These are phyloP conservation scores for Alexandromys fortis DNA, from an alignment of 2,113 vertebrate species.

Conservation along the genomic window DNA sequence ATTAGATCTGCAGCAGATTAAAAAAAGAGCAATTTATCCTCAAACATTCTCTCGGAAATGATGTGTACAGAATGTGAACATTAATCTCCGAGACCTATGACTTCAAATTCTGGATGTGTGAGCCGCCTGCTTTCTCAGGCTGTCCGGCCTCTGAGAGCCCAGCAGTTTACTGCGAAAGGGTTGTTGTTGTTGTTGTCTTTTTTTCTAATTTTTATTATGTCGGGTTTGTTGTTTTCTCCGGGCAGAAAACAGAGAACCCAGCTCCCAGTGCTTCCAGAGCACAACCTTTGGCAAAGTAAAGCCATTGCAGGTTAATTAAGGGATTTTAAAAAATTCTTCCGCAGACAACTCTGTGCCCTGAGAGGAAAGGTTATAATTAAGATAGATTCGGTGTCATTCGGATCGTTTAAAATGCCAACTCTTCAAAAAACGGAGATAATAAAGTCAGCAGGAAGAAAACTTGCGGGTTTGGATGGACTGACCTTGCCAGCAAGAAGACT, in stretches of 20 bases:
- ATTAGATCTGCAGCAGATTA: constrained; percentile 11
- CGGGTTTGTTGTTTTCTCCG: background rate
- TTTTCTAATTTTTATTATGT: constrained; percentile 12
- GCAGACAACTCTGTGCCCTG: constrained; percentile 58
- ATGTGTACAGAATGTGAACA: background rate
- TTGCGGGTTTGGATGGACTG: background rate
- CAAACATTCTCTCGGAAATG: constrained; percentile 31
- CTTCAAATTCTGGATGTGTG: background rate
- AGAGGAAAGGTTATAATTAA: constrained; percentile 78
- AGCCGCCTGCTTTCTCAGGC: background rate
- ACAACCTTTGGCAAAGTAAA: constrained; percentile 69
- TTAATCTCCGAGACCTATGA: background rate
- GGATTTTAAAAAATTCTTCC: constrained; percentile 73
- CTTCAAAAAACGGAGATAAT: constrained; percentile 65
- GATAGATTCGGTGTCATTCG: constrained; percentile 64
- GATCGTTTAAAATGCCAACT: constrained; percentile 68
- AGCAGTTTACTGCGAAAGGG: background rate
- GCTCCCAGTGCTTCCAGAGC: constrained; percentile 38
- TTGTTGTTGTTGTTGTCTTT: background rate
- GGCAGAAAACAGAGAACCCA: background rate
- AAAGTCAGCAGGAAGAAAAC: constrained; percentile 52
- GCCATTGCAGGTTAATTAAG: constrained; percentile 78
- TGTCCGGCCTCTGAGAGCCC: constrained; percentile 27
- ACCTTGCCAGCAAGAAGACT: background rate
- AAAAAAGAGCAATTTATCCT: background rate